Evolutionary conservation across 2,797 vertebrate species (phyloP).

Genomic region (Alcedo quadribrachys): DNA sequence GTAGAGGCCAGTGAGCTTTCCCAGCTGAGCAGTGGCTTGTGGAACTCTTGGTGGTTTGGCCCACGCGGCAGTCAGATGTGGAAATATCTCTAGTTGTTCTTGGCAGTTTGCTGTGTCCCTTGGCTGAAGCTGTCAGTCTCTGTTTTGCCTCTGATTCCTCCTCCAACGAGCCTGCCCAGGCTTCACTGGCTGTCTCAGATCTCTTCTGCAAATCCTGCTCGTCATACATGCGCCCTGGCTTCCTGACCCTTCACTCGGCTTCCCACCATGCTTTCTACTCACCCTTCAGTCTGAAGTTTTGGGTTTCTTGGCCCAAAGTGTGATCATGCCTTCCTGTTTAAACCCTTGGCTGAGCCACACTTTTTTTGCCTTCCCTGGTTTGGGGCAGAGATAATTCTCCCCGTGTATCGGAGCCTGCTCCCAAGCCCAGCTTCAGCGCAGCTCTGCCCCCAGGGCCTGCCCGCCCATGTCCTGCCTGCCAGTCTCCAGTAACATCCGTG

Average conservation of each 20-base stretch:
- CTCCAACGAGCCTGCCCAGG: rapidly evolving
- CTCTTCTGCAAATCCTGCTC: not conserved
- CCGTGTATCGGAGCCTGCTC: not conserved
- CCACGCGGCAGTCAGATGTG: not conserved
- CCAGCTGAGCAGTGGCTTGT: not conserved
- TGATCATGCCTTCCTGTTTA: not conserved
- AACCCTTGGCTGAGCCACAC: not conserved
- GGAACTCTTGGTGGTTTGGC: not conserved
- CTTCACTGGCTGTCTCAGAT: not conserved
- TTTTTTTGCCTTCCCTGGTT: not conserved
- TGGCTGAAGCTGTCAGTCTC: not conserved
- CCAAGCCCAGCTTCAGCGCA: not conserved
- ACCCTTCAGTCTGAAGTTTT: not conserved
- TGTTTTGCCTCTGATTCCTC: constrained; percentile 1
- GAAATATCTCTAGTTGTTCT: constrained; percentile 9
- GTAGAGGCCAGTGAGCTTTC: not conserved
- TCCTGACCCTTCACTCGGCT: not conserved
- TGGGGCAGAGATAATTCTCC: not conserved
- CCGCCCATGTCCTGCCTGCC: rapidly evolving
- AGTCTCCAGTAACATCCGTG: not conserved
- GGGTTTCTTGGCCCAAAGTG: not conserved
- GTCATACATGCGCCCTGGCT: not conserved
- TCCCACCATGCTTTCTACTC: not conserved
- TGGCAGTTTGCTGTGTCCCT: not conserved
- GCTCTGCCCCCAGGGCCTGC: not conserved